phyloP scores from a whole-genome alignment of 2,113 vertebrate species.

The Antigone vipio region DNA sequence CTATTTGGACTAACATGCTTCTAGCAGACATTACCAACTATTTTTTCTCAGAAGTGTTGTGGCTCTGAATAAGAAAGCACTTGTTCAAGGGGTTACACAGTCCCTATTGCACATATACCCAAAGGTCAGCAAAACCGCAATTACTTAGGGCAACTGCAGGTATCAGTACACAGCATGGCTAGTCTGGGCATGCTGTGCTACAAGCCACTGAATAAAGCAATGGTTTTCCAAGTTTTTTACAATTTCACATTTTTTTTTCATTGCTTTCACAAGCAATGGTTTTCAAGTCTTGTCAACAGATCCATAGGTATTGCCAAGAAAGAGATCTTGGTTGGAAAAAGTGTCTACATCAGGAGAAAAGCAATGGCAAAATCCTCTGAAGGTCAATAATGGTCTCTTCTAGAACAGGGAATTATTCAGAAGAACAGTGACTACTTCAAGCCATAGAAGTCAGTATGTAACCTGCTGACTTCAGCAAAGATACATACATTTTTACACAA shows the following conservation, averaged over 20 bases:
- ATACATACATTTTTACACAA: background rate
- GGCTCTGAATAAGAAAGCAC: background rate
- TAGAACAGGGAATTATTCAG: background rate
- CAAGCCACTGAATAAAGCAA: background rate
- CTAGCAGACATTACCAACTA: background rate
- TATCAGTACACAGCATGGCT: background rate
- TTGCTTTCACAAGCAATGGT: too few species aligned
- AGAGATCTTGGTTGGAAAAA: background rate
- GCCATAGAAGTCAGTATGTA: background rate
- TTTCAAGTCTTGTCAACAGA: background rate
- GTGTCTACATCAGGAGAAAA: background rate
- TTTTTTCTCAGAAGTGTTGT: background rate
- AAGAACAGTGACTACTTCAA: background rate
- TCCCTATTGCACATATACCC: background rate
- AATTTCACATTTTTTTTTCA: too few species aligned
- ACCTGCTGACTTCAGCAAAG: background rate
- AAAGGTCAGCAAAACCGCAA: background rate
- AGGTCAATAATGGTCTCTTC: background rate
- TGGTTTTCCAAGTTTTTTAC: background rate
- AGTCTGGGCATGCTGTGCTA: background rate
- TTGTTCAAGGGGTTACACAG: background rate
- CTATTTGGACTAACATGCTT: background rate
- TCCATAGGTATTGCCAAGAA: background rate
- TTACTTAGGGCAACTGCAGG: background rate
- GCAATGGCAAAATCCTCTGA: background rate